A percentile compares a stretch with the other conserved stretches of the same genome.
Conservation (phyloP, 2,797 vertebrate genomes). For the Myripristis murdjan region DNA sequence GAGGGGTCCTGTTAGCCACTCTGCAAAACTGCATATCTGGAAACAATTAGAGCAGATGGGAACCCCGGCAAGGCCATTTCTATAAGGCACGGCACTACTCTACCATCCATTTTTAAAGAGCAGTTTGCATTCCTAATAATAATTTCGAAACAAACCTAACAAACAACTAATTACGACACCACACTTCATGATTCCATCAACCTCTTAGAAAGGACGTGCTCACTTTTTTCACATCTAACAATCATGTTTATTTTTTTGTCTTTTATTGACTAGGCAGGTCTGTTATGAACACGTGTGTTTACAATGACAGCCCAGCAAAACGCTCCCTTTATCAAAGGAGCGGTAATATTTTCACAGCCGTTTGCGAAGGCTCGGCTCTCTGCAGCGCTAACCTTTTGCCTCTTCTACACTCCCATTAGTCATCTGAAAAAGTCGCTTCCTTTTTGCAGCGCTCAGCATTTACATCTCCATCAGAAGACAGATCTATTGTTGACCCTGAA, state of each 20-base stretch:
- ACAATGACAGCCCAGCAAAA: conserved; percentile 35
- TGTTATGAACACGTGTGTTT: conserved; percentile 44
- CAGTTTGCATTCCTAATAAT: conserved; percentile 34
- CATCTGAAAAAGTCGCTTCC: conserved; percentile 55
- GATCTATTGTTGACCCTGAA: conserved; percentile 57
- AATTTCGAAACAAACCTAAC: conserved; percentile 17
- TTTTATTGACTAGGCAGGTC: conserved; percentile 8
- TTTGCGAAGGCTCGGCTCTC: conserved; percentile 24
- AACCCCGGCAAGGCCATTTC: conserved; percentile 53
- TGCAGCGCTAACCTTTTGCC: conserved; percentile 44
- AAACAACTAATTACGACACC: conserved; percentile 8
- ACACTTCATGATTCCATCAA: conserved; percentile 27
- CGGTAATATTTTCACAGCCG: conserved; percentile 70
- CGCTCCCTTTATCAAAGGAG: conserved; percentile 14
- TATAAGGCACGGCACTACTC: conserved; percentile 49
- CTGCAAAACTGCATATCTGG: conserved; percentile 79
- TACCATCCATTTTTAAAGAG: conserved; percentile 45
- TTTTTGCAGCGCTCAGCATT: conserved; percentile 58
- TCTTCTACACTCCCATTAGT: conserved; percentile 52
- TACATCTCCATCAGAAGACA: conserved; percentile 40
- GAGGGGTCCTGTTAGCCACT: conserved; percentile 76
- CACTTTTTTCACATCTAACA: conserved; percentile 8
- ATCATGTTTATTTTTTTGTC: conserved; percentile 31
- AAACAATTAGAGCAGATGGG: conserved; percentile 78
- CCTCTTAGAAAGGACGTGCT: conserved; percentile 10